Percentiles rank a stretch among this genome's conserved stretches.
Conservation (phyloP, 2,888 invertebrate genomes). For the Tromatobia lineatoria region DNA sequence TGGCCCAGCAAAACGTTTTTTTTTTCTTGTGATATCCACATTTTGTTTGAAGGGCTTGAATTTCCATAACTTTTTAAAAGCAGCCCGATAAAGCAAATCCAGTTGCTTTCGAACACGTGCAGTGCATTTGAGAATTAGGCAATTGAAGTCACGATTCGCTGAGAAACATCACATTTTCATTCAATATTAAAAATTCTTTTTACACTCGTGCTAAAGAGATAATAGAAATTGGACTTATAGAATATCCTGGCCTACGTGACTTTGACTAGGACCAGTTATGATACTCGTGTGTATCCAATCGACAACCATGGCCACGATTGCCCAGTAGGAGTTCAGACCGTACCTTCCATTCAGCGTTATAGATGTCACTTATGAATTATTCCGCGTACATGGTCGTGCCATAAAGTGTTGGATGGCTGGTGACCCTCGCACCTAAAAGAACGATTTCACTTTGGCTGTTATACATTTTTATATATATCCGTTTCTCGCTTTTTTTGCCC, state of each 20-base stretch:
- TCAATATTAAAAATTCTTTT: not conserved
- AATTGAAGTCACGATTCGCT: not conserved
- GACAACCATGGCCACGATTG: not conserved
- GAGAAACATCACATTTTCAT: not conserved
- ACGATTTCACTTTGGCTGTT: slow-evolving; percentile 13
- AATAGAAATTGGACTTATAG: slow-evolving; percentile 2
- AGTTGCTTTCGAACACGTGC: too few relatives aligned
- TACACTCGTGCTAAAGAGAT: not conserved
- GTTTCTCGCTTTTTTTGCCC: slow-evolving; percentile 4
- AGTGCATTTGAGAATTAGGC: too few relatives aligned
- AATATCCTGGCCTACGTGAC: slow-evolving; percentile 10
- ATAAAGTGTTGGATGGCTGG: slow-evolving; percentile 68
- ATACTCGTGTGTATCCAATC: not conserved
- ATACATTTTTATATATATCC: slow-evolving; percentile 6
- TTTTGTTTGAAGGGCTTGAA: too few relatives aligned
- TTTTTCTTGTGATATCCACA: too few relatives aligned
- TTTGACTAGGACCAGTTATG: not conserved
- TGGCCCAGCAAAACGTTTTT: too few relatives aligned
- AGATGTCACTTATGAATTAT: slow-evolving; percentile 73
- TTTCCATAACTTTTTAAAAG: too few relatives aligned
- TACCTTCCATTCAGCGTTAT: not conserved
- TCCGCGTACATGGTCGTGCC: slow-evolving; percentile 67
- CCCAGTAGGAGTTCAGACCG: not conserved
- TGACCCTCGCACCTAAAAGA: slow-evolving; percentile 30
- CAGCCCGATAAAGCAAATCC: too few relatives aligned